These are phyloP conservation scores for Amphiprion clarkii DNA, from an alignment of 2,797 vertebrate species.

Conservation along the genomic window DNA sequence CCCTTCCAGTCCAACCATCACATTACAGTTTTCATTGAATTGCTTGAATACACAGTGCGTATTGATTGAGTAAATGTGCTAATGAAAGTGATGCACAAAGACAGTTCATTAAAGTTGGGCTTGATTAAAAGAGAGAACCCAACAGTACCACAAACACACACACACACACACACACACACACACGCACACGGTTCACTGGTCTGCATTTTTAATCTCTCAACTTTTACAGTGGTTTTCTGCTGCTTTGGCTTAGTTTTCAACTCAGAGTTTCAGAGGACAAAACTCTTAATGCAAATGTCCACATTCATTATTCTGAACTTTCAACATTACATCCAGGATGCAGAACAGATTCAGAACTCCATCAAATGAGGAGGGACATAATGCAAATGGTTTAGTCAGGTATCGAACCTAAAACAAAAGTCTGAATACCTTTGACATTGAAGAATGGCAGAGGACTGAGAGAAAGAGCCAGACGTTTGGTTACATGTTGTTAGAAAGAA, in stretches of 20 bases:
- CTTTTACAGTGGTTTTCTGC: slow-evolving; percentile 16
- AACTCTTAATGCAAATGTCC: slow-evolving; percentile 56
- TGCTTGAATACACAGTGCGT: slow-evolving; percentile 83
- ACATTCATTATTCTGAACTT: slow-evolving; percentile 49
- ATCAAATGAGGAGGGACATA: not conserved
- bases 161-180: slow-evolving; percentile 14
- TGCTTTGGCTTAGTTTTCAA: slow-evolving; percentile 30
- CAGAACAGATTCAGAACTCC: slow-evolving; percentile 19
- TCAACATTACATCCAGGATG: not conserved
- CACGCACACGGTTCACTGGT: slow-evolving; percentile 20
- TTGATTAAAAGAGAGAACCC: slow-evolving; percentile 83
- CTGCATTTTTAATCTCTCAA: slow-evolving; percentile 45
- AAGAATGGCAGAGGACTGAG: not conserved
- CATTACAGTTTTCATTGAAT: slow-evolving; percentile 79
- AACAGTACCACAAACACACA: slow-evolving; percentile 15
- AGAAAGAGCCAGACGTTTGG: not conserved
- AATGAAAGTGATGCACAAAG: slow-evolving; percentile 86
- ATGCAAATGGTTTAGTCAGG: not conserved
- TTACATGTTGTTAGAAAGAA: no score
- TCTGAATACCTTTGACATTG: no score
- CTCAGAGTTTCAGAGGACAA: slow-evolving; percentile 33
- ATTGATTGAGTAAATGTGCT: slow-evolving; percentile 88
- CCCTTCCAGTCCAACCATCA: slow-evolving; percentile 62
- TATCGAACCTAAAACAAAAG: not conserved
- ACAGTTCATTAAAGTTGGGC: slow-evolving; percentile 86